Evolutionary conservation across 2,888 invertebrate genomes (phyloP).

Genomic region (Eupithecia insigniata): DNA sequence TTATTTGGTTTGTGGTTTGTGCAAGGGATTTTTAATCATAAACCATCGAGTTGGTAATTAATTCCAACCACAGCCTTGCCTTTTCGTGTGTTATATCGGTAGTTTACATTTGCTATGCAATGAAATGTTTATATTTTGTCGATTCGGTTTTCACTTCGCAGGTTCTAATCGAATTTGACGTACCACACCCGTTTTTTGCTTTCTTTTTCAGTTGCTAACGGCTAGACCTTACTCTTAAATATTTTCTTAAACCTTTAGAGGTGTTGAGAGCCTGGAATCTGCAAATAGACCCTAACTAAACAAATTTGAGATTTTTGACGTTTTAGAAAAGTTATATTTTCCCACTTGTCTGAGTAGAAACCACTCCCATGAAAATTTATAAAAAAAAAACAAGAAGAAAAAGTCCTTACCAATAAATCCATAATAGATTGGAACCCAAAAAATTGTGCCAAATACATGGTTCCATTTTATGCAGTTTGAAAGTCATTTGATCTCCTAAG

Average conservation of each 20-base stretch:
- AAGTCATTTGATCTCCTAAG: background rate
- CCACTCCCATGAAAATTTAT: background rate
- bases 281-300: background rate
- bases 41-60: background rate
- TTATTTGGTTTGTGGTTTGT: background rate
- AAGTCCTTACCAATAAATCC: too few relatives aligned
- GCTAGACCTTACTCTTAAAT: background rate
- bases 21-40: background rate
- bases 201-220: constrained; percentile 6
- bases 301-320: background rate
- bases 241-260: background rate
- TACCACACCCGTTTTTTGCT: background rate
- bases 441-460: background rate
- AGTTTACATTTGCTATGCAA: constrained; percentile 8
- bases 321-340: background rate
- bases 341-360: background rate
- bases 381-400: too few relatives aligned
- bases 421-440: too few relatives aligned
- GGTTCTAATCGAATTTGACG: constrained; percentile 5
- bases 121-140: constrained; percentile 11
- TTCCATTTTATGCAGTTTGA: too few relatives aligned
- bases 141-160: constrained; percentile 13
- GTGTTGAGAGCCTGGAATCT: background rate
- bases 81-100: constrained; percentile 1
- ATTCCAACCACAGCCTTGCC: constrained; percentile 1